These are phyloP conservation scores for Acanthosoma haemorrhoidale DNA, from an alignment of 2,888 invertebrate genomes.

Conservation along the genomic window DNA sequence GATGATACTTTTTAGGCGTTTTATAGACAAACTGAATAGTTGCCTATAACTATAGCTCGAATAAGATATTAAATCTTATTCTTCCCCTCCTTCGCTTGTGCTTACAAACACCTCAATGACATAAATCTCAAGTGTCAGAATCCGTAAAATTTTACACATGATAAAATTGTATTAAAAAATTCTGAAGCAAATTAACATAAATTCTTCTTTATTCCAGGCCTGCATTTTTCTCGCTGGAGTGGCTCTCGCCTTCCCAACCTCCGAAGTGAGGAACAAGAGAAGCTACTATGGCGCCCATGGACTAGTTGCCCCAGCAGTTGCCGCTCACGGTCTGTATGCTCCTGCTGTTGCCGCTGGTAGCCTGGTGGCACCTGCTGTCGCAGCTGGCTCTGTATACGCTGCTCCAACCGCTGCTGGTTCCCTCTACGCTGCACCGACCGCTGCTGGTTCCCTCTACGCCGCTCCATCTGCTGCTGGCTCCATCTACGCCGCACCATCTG, in stretches of 20 bases:
- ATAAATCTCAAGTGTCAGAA: no score
- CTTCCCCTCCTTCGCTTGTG: no score
- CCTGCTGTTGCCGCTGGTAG: neutral
- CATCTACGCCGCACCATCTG: neutral
- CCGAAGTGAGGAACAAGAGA: no score
- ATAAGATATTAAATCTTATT: no score
- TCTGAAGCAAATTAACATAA: no score
- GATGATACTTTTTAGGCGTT: no score
- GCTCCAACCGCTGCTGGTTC: neutral
- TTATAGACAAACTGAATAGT: no score
- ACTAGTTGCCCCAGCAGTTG: neutral
- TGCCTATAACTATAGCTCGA: no score
- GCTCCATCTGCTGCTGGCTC: slow-evolving; percentile 9
- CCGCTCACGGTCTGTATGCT: neutral
- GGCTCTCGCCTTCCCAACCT: neutral
- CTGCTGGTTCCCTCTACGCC: slow-evolving; percentile 3
- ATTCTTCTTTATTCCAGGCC: neutral
- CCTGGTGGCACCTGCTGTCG: neutral
- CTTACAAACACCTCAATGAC: no score
- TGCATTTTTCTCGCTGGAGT: neutral
- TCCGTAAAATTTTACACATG: no score
- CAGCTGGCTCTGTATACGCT: neutral
- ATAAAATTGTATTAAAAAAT: no score
- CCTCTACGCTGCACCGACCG: slow-evolving; percentile 13
- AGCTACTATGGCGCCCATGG: neutral